Conservation (phyloP, 2,797 vertebrate genomes). For the Emys orbicularis region DNA sequence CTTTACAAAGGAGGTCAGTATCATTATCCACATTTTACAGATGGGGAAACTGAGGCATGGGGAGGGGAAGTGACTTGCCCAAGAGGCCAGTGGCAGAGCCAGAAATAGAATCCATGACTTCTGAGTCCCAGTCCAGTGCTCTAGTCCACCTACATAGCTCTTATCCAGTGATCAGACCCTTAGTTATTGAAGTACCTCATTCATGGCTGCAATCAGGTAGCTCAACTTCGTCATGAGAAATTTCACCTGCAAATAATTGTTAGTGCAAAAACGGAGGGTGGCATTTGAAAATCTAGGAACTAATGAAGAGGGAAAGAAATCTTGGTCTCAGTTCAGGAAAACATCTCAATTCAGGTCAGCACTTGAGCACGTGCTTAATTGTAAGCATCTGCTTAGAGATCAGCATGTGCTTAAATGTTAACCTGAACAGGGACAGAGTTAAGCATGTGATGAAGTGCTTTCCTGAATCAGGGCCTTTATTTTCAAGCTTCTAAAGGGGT, state of each 20-base stretch:
- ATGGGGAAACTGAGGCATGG: too few relatives aligned
- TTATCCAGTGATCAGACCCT: neutral
- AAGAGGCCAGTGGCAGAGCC: too few relatives aligned
- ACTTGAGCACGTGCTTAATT: neutral
- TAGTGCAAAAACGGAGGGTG: fast-evolving
- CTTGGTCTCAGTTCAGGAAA: neutral
- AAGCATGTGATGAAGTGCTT: neutral
- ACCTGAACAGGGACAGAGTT: too few relatives aligned
- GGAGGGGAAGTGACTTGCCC: too few relatives aligned
- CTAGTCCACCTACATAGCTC: neutral
- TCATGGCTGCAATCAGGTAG: neutral
- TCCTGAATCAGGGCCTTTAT: slow-evolving; percentile 30
- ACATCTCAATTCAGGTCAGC: neutral
- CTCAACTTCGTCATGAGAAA: neutral
- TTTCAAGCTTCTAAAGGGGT: slow-evolving; percentile 51
- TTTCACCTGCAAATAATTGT: neutral
- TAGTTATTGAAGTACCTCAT: neutral
- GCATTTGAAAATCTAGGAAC: neutral
- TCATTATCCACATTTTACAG: too few relatives aligned
- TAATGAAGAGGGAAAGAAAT: neutral
- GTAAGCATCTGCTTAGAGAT: neutral
- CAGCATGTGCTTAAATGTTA: neutral
- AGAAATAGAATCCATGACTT: too few relatives aligned
- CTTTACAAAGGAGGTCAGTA: too few relatives aligned
- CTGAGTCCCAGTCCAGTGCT: too few relatives aligned